Evolutionary conservation across 2,888 invertebrate species (phyloP), one percentile per base, ranked within the genome.

Genomic region (Prostheceraeus crozeri): DNA sequence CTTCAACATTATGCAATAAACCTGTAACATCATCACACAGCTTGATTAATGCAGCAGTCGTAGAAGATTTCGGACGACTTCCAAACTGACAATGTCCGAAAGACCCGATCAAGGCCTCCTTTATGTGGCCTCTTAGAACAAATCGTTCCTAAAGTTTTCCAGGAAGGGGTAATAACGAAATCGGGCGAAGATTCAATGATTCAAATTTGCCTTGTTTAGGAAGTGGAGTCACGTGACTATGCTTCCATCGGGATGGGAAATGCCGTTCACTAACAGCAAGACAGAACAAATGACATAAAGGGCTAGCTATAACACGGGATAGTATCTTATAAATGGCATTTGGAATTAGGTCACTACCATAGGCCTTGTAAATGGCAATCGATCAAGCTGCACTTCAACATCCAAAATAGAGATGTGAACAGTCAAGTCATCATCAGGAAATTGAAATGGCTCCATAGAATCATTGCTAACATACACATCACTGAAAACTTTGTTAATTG

Each of bases 191-290:
- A n/a, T n/a, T n/a, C n/a, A n/a, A n/a, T n/a, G n/a, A n/a, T n/a
- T n/a, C n/a, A n/a, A n/a, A n/a, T n/a, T n/a, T n/a, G n/a, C n/a
- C n/a, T n/a, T n/a, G n/a, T 40, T 40, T 40, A 40, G 40, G 40
- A 16, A 40, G n/a, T 40, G 40, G 40, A 16, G 40, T 40, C n/a
- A 40, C 40, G 40, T 40, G 40, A 16, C 14, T 16, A 19, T 16
- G 40, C 19, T 40, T 40, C 40, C 40, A 40, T 40, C 19, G n/a
- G 40, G n/a, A 14, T 40, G 40, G 40, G 40, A 40, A 40, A 19
- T 16, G n/a, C 19, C 40, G n/a, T 40, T 40, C 40, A 14, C 14
- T 16, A 16, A 40, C 19, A 4, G 40, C 6, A 4, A 40, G 40
- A 19, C 19, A 16, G 19, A 40, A 40, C n/a, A 40, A 19, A 19